phyloP scores from a whole-genome alignment of 2,888 invertebrate genomes.

The Chymomyza amoena region DNA sequence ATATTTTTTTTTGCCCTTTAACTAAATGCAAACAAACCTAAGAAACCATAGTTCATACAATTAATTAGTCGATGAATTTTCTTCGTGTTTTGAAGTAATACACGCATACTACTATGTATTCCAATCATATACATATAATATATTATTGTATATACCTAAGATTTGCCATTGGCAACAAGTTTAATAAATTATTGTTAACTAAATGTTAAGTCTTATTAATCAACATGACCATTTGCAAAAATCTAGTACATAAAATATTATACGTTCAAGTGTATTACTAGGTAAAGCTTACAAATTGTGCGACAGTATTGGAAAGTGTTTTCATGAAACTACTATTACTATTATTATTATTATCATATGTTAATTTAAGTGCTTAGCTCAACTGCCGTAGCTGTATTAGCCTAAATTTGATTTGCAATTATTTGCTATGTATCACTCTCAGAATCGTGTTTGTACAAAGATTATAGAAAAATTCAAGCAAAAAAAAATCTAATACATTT shows the following conservation, averaged over 20 bases:
- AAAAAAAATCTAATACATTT: not conserved
- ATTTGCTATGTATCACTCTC: not conserved
- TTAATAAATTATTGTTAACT: slow-evolving; percentile 60
- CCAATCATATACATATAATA: slow-evolving; percentile 52
- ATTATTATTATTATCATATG: slow-evolving; percentile 25
- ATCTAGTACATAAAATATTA: slow-evolving; percentile 21
- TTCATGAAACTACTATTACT: slow-evolving; percentile 24
- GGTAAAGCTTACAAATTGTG: not conserved
- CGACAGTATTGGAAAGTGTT: slow-evolving; percentile 58
- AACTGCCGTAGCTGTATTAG: slow-evolving; percentile 60
- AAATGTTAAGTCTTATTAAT: slow-evolving; percentile 60
- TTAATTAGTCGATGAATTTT: not conserved
- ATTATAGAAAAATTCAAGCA: not conserved
- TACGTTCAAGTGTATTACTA: not conserved
- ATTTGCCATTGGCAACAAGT: slow-evolving; percentile 15
- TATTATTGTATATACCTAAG: slow-evolving; percentile 39
- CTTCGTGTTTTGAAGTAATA: not conserved
- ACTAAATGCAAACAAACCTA: not conserved
- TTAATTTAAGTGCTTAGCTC: slow-evolving; percentile 60
- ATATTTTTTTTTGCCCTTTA: not conserved
- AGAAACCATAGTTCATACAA: not conserved
- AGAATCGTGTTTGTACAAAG: slow-evolving; percentile 1
- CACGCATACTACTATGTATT: slow-evolving; percentile 49
- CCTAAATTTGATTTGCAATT: slow-evolving; percentile 21
- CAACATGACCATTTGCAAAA: slow-evolving; percentile 54